A percentile compares a stretch with the other conserved stretches of the same genome.
phyloP scores from a whole-genome alignment of 2,797 vertebrate species.

The Betta splendens region DNA sequence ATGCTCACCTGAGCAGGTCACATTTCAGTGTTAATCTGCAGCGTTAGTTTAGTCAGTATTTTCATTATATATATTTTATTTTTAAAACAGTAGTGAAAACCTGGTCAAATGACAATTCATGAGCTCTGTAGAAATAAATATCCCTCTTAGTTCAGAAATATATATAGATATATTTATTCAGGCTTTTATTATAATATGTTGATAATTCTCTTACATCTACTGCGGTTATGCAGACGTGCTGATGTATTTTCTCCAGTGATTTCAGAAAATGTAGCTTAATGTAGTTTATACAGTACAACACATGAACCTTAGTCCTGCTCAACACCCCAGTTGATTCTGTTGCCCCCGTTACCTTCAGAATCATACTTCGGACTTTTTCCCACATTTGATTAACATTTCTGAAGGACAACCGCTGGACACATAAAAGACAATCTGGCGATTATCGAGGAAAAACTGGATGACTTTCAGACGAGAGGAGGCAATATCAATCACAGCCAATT shows the following conservation, averaged over 20 bases:
- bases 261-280: too few species aligned
- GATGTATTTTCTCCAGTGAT: too few species aligned
- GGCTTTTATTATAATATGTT: too few species aligned
- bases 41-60: slow-evolving; percentile 47
- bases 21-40: slow-evolving; percentile 63
- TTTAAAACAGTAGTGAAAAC: too few species aligned
- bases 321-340: background rate
- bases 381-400: slow-evolving; percentile 64
- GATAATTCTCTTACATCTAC: too few species aligned
- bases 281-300: too few species aligned
- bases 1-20: slow-evolving; percentile 58
- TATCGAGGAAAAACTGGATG: slow-evolving; percentile 81
- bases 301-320: background rate
- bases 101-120: too few species aligned
- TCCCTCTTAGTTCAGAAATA: too few species aligned
- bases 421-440: slow-evolving; percentile 82
- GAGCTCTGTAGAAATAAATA: too few species aligned
- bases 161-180: too few species aligned
- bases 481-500: slow-evolving; percentile 89
- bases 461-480: slow-evolving; percentile 82
- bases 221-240: too few species aligned
- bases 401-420: slow-evolving; percentile 76
- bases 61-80: too few species aligned
- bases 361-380: slow-evolving; percentile 18
- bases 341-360: slow-evolving; percentile 14